phyloP scores from a whole-genome alignment of 2,888 invertebrate species.

The Drosophila peninsularis region DNA sequence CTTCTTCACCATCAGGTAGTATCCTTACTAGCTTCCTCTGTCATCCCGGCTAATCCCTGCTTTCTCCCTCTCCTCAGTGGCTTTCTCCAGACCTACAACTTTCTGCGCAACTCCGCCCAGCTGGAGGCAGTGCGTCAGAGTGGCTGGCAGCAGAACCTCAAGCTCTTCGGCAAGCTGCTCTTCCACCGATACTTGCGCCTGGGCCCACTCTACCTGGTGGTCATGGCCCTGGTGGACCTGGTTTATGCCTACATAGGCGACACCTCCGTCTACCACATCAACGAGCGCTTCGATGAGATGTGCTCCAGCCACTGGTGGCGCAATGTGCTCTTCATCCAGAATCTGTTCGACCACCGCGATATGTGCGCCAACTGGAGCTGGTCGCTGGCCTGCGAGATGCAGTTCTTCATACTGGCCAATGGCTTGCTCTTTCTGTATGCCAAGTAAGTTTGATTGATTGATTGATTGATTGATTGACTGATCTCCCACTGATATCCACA shows the following conservation, averaged over 20 bases:
- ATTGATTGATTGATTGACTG: not conserved
- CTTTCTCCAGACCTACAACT: conserved; percentile 83
- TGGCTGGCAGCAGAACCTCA: conserved; percentile 69
- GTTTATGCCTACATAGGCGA: conserved; percentile 82
- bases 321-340: conserved; percentile 84
- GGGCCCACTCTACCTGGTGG: conserved; percentile 82
- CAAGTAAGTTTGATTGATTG: conserved; percentile 72
- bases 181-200: conserved; percentile 83
- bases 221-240: conserved; percentile 82
- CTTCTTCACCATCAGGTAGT: conserved; percentile 84
- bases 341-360: conserved; percentile 82
- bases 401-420: conserved; percentile 83
- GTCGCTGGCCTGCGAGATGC: conserved; percentile 85
- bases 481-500: too few relatives aligned
- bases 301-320: conserved; percentile 84
- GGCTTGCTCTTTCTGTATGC: conserved; percentile 81
- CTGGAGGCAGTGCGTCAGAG: conserved; percentile 76
- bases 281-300: conserved; percentile 83
- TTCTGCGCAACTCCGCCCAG: conserved; percentile 79
- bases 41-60: not conserved
- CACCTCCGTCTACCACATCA: conserved; percentile 83
- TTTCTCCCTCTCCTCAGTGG: conserved; percentile 69
- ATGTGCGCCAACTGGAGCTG: conserved; percentile 85
- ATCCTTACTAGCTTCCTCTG: accelerated
- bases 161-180: conserved; percentile 79